Evolutionary conservation across 2,113 vertebrate species (phyloP).

Genomic region (Paedocypris sp.): DNA sequence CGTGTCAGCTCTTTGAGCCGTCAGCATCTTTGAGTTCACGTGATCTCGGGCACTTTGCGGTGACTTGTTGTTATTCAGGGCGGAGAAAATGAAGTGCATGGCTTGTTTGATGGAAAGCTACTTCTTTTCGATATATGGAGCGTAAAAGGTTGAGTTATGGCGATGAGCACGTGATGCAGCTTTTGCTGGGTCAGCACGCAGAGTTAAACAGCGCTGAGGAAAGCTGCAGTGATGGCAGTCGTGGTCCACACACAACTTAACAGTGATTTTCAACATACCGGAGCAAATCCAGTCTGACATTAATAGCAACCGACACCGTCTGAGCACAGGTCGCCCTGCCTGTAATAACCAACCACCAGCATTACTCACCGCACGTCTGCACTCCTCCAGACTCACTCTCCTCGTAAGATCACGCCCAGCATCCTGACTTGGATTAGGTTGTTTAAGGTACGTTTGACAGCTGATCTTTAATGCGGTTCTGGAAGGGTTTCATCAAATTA

Average conservation of each 20-base stretch:
- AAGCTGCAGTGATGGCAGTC: background rate
- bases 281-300: background rate
- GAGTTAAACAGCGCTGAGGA: background rate
- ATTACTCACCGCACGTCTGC: background rate
- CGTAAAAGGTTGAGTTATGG: slow-evolving; percentile 13
- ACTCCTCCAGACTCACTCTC: background rate
- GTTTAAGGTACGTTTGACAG: too few relatives aligned
- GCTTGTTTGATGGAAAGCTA: slow-evolving; percentile 21
- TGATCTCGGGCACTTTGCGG: slow-evolving; percentile 27
- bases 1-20: slow-evolving; percentile 24
- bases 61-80: slow-evolving; percentile 27
- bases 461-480: too few relatives aligned
- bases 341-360: slow-evolving; percentile 20
- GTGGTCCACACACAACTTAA: background rate
- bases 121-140: background rate
- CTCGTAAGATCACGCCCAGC: background rate
- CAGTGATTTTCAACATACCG: background rate
- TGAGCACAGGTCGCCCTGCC: slow-evolving; percentile 5
- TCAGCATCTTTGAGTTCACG: slow-evolving; percentile 29
- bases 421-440: too few relatives aligned
- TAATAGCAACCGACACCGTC: slow-evolving; percentile 19
- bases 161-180: slow-evolving; percentile 15
- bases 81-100: slow-evolving; percentile 21
- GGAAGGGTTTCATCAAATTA: too few relatives aligned
- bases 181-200: slow-evolving; percentile 28